Base-by-base conservation (phyloP, 2,888 invertebrate genomes). In the Hypercompe scribonia region DNA sequence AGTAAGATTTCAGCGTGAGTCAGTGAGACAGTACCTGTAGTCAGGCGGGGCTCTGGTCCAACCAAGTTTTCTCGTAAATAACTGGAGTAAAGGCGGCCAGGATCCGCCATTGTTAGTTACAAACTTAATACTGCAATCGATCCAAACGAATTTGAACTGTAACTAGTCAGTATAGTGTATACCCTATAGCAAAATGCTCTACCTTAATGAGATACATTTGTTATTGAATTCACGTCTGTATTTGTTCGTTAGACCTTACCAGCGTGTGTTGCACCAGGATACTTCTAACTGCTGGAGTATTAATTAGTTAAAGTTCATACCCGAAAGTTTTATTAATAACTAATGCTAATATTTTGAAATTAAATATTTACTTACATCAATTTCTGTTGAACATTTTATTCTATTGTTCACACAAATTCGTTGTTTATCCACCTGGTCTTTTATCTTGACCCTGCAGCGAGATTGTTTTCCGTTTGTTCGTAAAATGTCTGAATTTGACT, bases 191-290 rank as follows among this genome's bases (percentile, higher is more conserved):
- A 79, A 68, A 68, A 21, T 71, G 42, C 64, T 28, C 63, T 69
- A 39, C 39, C 34, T 72, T 82, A 83, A 83, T 84, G 77, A 78
- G 68, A 79, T 77, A 82, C 75, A 77, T 85, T 83, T 82, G 82
- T 83, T 83, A 84, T 82, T 83, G 85, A 85, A 84, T 84, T 82
- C 82, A 79, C 75, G 76, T 78, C 80, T 83, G 77, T 72, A 80
- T 78, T 83, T 78, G 78, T 81, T 81, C 75, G 78, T 80, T 81
- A 77, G 78, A 68, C 74, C 75, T 78, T 75, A 77, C 74, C 66
- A 69, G 65, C 70, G 66, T 73, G 71, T 71, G 46, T 58, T 74
- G 78, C 72, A 70, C 72, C 68, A 50, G 63, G 65, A 36, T 77
- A 66, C 71, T 61, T 76, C 63, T 77, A 74, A 77, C 78, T 75